A percentile compares a stretch with the other conserved stretches of the same genome.
These are phyloP conservation scores for Phania funesta DNA, from an alignment of 2,888 invertebrate species.

Conservation along the genomic window DNA sequence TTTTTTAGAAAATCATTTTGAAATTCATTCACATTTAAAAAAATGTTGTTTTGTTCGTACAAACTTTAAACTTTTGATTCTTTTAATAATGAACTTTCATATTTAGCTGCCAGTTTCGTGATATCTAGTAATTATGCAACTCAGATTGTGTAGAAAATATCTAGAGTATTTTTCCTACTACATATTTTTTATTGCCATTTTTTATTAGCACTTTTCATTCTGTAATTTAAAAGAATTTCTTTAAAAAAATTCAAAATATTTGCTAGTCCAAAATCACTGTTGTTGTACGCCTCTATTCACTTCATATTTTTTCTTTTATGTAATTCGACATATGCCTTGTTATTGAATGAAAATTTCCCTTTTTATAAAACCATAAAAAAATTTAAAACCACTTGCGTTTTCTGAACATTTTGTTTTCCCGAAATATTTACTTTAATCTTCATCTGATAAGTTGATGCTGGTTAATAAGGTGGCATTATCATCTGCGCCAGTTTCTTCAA, in stretches of 20 bases:
- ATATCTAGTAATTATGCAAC: background rate
- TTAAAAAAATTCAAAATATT: no score
- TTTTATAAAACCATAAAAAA: background rate
- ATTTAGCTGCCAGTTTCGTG: background rate
- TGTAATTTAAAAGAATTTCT: no score
- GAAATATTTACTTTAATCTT: conserved; percentile 72
- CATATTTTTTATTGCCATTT: no score
- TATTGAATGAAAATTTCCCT: no score
- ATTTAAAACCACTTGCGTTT: conserved; percentile 1
- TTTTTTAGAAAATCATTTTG: background rate
- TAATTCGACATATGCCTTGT: no score
- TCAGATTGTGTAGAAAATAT: no score
- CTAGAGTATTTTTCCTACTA: no score
- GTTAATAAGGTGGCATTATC: conserved; percentile 78
- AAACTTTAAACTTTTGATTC: background rate
- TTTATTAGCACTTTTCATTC: no score
- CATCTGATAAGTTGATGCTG: conserved; percentile 77
- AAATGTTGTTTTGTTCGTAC: background rate
- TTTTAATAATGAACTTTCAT: background rate
- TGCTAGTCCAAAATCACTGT: no score
- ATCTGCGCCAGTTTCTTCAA: conserved; percentile 77
- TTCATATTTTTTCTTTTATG: no score
- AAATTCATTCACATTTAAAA: no score
- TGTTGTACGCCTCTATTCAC: no score
- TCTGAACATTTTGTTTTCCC: background rate